Evolutionary conservation across 2,797 vertebrate species (phyloP).

Genomic region (Apogon hyalosoma): DNA sequence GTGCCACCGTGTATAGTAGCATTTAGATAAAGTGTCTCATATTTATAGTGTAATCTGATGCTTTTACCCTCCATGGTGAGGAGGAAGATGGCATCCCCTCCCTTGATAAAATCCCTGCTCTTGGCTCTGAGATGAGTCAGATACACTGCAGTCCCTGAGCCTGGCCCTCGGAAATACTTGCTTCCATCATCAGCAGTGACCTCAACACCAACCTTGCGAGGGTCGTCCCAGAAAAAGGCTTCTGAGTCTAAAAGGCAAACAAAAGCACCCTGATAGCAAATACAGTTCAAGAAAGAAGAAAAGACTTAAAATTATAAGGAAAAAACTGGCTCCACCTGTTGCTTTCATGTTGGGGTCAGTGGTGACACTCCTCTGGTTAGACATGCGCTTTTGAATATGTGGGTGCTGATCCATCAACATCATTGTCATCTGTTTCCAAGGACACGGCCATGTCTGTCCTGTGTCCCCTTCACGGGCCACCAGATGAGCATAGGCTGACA

Average conservation of each 20-base stretch:
- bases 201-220: slow-evolving; percentile 84
- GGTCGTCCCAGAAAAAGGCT: slow-evolving; percentile 87
- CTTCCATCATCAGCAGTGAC: slow-evolving; percentile 84
- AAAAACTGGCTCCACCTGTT: slow-evolving; percentile 47
- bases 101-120: slow-evolving; percentile 92
- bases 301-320: too few relatives aligned
- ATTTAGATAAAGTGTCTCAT: neutral
- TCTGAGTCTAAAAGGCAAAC: slow-evolving; percentile 46
- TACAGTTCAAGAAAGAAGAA: neutral
- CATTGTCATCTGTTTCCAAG: slow-evolving; percentile 94
- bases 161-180: slow-evolving; percentile 82
- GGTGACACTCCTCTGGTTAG: slow-evolving; percentile 91
- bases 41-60: neutral
- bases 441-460: slow-evolving; percentile 79
- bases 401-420: slow-evolving; percentile 93
- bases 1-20: too few relatives aligned
- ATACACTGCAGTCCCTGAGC: slow-evolving; percentile 81
- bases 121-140: slow-evolving; percentile 87
- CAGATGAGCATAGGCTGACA: slow-evolving; percentile 85
- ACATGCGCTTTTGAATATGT: slow-evolving; percentile 91
- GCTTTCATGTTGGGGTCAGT: slow-evolving; percentile 85
- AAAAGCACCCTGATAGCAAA: neutral
- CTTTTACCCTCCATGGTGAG: slow-evolving; percentile 90
- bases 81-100: slow-evolving; percentile 88
- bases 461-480: slow-evolving; percentile 85